These are phyloP conservation scores for Seriola quinqueradiata DNA, from an alignment of 2,113 vertebrate species.

Conservation along the genomic window DNA sequence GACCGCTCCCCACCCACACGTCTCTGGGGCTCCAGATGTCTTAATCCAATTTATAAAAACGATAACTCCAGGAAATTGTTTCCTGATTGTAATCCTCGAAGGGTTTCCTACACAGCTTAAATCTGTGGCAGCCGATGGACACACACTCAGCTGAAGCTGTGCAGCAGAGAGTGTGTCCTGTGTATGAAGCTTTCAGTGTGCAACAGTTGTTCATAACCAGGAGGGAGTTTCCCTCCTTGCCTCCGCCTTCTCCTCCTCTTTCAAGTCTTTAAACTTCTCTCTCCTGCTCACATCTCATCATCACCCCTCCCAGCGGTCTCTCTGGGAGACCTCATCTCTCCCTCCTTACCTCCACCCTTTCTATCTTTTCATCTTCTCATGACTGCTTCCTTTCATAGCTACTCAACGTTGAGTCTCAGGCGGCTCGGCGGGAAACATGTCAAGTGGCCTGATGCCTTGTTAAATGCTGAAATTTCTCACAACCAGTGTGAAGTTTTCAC, in stretches of 20 bases:
- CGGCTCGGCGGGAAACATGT: slow-evolving; percentile 24
- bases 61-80: slow-evolving; percentile 39
- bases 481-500: background rate
- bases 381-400: slow-evolving; percentile 74
- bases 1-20: slow-evolving; percentile 47
- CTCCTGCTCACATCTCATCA: slow-evolving; percentile 47
- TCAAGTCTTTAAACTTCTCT: slow-evolving; percentile 55
- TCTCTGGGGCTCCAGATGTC: slow-evolving; percentile 65
- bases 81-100: slow-evolving; percentile 39
- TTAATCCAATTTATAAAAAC: slow-evolving; percentile 40
- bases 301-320: slow-evolving; percentile 69
- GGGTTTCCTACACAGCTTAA: background rate
- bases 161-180: background rate
- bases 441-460: slow-evolving; percentile 15
- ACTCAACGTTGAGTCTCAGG: slow-evolving; percentile 31
- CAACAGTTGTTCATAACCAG: slow-evolving; percentile 43
- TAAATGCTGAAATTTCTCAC: background rate
- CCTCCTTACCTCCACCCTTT: slow-evolving; percentile 60
- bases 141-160: background rate
- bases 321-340: slow-evolving; percentile 66
- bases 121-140: background rate
- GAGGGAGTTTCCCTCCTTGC: slow-evolving; percentile 76
- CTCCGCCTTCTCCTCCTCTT: slow-evolving; percentile 63
- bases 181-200: slow-evolving; percentile 27
- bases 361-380: slow-evolving; percentile 71